phyloP scores from a whole-genome alignment of 2,113 vertebrate genomes.

The Bubo blakistoni region DNA sequence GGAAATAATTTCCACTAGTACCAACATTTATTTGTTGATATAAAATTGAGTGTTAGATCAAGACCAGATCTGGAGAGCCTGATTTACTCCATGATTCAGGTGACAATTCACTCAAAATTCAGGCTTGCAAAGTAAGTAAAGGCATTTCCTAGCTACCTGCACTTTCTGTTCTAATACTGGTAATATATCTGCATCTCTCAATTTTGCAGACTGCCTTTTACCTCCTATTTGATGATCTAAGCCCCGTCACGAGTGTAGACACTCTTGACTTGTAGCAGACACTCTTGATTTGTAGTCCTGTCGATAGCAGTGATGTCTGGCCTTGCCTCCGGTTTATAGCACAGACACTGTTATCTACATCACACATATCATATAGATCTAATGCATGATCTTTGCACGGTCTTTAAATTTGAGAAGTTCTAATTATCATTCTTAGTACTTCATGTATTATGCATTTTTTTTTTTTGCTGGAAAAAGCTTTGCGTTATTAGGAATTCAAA shows the following conservation, averaged over 20 bases:
- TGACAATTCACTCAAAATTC: not conserved
- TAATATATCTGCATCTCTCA: not conserved
- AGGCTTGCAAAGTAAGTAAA: not conserved
- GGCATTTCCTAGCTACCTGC: not conserved
- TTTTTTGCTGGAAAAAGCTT: not conserved
- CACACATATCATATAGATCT: fast-evolving
- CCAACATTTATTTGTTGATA: not conserved
- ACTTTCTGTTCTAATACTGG: not conserved
- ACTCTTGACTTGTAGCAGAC: too few species aligned
- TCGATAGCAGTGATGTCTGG: not conserved
- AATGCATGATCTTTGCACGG: not conserved
- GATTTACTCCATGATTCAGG: not conserved
- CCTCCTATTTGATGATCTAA: not conserved
- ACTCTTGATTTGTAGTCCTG: not conserved
- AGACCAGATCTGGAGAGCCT: not conserved
- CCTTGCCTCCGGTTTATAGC: not conserved
- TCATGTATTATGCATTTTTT: not conserved
- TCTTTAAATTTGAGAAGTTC: not conserved
- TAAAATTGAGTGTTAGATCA: not conserved
- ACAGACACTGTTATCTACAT: not conserved
- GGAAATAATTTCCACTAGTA: not conserved
- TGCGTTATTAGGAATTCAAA: not conserved
- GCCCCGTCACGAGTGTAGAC: not conserved
- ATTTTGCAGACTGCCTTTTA: not conserved
- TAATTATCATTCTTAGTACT: not conserved